Base-by-base conservation (phyloP, 2,888 invertebrate genomes). In the Spodoptera exigua region DNA sequence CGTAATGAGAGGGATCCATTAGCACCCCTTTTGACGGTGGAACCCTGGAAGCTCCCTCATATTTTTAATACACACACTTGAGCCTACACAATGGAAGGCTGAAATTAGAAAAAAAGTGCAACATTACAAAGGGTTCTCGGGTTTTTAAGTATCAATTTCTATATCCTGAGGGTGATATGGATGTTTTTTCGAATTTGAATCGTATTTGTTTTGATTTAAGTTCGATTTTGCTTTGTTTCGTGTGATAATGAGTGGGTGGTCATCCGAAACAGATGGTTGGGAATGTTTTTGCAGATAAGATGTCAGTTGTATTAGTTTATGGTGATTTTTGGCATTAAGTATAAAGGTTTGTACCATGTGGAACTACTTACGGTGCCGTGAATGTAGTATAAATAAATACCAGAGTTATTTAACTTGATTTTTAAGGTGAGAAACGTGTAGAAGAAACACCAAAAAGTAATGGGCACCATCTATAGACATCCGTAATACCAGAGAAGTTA, bases 81-180 rank as follows among this genome's bases (percentile, higher is more conserved):
- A 63, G 60, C 43, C 46, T 35, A 49, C 54, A 74, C 62, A 68
- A 63, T 32, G 34, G 56, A 49, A 40, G 55, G 49, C 56, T 61
- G 53, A 61, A 54, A 56, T 59, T 21, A 12, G 56, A 55, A 60
- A 62, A 52, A 61, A 56, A 55, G 34, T 45, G 62, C 57, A 53
- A 63, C 61, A 45, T 48, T 55, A 61, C 61, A 73, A 72, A 75
- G 60, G 73, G 59, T 64, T 71, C 51, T 47, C 48, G 17, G 16
- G 32, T 27, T 52, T 70, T 64, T 60, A 48, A 51, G 67, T 67
- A 67, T 74, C 78, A 72, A 60, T 72, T 74, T 69, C 61, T 63
- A 75, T 65, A 70, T 63, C 67, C 70, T 68, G 49, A 49, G 56
- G 60, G 65, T 49, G 58, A 47, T 49, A 34, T 13, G 11, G 39